These are phyloP conservation scores for Archips xylosteana DNA, from an alignment of 2,888 invertebrate species.

Conservation along the genomic window DNA sequence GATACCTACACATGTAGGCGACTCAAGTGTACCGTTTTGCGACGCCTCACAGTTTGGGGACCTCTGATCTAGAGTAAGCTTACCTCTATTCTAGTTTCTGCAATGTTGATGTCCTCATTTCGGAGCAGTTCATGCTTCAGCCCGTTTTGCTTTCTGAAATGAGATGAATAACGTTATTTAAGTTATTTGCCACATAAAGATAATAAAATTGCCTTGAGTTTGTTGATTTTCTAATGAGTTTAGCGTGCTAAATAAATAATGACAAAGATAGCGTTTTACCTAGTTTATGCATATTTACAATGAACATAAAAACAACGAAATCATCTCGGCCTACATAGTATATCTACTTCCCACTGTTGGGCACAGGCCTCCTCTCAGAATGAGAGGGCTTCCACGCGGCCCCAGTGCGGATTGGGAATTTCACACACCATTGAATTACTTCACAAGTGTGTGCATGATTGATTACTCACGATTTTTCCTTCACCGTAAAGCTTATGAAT, in stretches of 20 bases:
- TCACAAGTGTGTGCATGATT: too few relatives aligned
- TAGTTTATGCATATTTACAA: slow-evolving; percentile 17
- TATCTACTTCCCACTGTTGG: too few relatives aligned
- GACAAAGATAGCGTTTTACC: slow-evolving; percentile 16
- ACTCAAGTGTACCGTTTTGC: too few relatives aligned
- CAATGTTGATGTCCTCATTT: slow-evolving; percentile 73
- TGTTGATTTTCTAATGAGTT: neutral
- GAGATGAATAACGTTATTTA: slow-evolving; percentile 37
- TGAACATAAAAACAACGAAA: neutral
- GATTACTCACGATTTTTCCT: too few relatives aligned
- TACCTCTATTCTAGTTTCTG: slow-evolving; percentile 81
- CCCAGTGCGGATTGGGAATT: too few relatives aligned
- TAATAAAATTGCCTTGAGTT: neutral
- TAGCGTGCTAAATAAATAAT: slow-evolving; percentile 30
- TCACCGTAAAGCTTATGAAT: too few relatives aligned
- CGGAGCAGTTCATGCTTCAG: slow-evolving; percentile 77
- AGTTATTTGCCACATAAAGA: slow-evolving; percentile 1
- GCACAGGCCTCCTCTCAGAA: too few relatives aligned
- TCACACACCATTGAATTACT: too few relatives aligned
- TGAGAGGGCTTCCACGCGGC: too few relatives aligned
- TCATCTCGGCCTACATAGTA: too few relatives aligned
- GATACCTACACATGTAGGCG: too few relatives aligned
- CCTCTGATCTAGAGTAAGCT: slow-evolving; percentile 37
- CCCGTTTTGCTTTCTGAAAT: slow-evolving; percentile 77
- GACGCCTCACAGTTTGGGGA: too few relatives aligned